A percentile compares a stretch with the other conserved stretches of the same genome.
These are phyloP conservation scores for Pterobdella sp. DNA, from an alignment of 2,888 invertebrate species.

Conservation along the genomic window DNA sequence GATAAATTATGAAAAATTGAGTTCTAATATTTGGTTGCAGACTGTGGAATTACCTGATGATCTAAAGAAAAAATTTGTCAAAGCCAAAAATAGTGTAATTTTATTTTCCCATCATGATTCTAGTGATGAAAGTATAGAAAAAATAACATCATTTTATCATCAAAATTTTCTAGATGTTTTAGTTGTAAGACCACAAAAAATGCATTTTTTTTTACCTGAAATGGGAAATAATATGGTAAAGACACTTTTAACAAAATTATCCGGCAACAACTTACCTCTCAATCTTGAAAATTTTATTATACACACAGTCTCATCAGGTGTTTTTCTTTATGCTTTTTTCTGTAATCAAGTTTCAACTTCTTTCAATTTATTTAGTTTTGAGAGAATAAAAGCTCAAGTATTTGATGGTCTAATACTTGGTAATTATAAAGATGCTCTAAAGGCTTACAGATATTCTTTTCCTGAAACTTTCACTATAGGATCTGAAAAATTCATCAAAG, in stretches of 20 bases:
- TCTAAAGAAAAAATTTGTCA: neutral
- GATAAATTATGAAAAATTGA: constrained; percentile 15
- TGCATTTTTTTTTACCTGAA: constrained; percentile 16
- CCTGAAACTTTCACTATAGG: neutral
- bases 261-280: constrained; percentile 23
- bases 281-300: constrained; percentile 18
- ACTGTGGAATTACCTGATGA: neutral
- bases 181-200: neutral
- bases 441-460: constrained; percentile 18
- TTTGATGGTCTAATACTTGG: constrained; percentile 23
- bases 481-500: constrained; percentile 5
- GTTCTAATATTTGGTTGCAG: constrained; percentile 11
- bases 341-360: neutral
- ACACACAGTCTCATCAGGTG: constrained; percentile 15
- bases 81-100: constrained; percentile 18
- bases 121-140: neutral
- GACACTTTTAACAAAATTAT: constrained; percentile 8
- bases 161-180: constrained; percentile 15
- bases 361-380: neutral
- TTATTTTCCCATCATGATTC: constrained; percentile 22
- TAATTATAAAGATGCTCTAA: constrained; percentile 6
- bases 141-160: constrained; percentile 18
- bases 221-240: neutral
- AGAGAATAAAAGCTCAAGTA: constrained; percentile 18
- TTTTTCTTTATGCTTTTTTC: constrained; percentile 16